These are phyloP conservation scores for Paramisgurnus dabryanus DNA, from an alignment of 2,113 vertebrate species.

Conservation along the genomic window DNA sequence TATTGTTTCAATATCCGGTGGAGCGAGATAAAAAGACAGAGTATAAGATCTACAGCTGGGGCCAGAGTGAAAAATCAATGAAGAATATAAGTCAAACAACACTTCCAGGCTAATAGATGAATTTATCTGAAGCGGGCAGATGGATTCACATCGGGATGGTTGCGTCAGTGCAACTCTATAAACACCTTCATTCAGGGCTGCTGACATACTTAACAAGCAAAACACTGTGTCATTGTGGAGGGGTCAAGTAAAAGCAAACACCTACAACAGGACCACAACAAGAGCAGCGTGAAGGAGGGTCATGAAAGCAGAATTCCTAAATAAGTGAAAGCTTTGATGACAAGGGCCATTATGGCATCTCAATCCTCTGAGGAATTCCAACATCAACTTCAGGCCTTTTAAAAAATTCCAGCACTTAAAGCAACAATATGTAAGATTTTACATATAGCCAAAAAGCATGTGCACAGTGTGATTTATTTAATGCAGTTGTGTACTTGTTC, in stretches of 20 bases:
- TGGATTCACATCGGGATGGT: background rate
- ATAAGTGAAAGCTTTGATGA: background rate
- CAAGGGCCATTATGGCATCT: background rate
- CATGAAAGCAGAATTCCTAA: background rate
- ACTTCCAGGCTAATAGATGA: constrained; percentile 17
- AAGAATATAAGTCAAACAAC: constrained; percentile 4
- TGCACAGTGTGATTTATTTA: no score
- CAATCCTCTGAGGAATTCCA: constrained; percentile 8
- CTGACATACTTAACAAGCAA: constrained; percentile 22
- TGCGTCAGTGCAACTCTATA: background rate
- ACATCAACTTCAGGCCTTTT: background rate
- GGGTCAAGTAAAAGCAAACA: background rate
- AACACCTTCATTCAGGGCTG: constrained; percentile 20
- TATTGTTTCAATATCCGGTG: constrained; percentile 2
- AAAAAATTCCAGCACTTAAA: background rate
- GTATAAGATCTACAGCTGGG: constrained; percentile 17
- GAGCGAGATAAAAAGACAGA: constrained; percentile 22
- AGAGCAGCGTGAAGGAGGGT: background rate
- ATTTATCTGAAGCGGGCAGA: background rate
- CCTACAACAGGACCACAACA: background rate
- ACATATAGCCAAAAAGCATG: no score
- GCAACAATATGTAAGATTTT: no score
- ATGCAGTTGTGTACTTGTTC: no score
- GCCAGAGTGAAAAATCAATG: constrained; percentile 36
- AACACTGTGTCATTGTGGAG: constrained; percentile 6